Conservation (phyloP, 2,113 vertebrate genomes). For the Diadophis punctatus region DNA sequence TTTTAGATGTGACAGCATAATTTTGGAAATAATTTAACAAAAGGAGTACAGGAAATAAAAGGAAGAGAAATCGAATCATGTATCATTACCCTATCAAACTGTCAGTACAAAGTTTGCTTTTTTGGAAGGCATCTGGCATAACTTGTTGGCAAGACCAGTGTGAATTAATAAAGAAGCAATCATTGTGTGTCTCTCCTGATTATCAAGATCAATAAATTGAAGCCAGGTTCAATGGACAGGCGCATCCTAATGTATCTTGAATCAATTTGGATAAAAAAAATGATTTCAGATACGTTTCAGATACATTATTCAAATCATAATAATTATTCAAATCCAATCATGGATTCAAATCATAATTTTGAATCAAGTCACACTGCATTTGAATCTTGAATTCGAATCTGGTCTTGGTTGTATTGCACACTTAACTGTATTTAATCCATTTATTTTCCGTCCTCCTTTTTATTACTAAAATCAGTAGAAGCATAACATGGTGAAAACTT, state of each 20-base stretch:
- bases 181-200: neutral
- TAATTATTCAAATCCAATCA: no score
- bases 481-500: no score
- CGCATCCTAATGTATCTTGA: neutral
- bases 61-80: conserved; percentile 16
- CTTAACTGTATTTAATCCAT: neutral
- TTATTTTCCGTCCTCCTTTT: neutral
- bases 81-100: conserved; percentile 50
- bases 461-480: neutral
- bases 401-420: neutral
- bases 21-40: conserved; percentile 47
- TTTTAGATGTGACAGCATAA: neutral
- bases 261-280: neutral
- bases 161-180: conserved; percentile 46
- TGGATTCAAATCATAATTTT: neutral
- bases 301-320: no score
- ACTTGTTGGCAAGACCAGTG: conserved; percentile 44
- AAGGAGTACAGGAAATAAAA: conserved; percentile 37
- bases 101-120: conserved; percentile 46
- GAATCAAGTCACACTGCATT: neutral
- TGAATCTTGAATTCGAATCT: neutral
- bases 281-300: no score
- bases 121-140: conserved; percentile 55
- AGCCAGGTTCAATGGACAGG: conserved; percentile 32
- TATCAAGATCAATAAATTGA: conserved; percentile 43